Base-by-base conservation (phyloP, 2,113 vertebrate species). In the Spermophilus dauricus region DNA sequence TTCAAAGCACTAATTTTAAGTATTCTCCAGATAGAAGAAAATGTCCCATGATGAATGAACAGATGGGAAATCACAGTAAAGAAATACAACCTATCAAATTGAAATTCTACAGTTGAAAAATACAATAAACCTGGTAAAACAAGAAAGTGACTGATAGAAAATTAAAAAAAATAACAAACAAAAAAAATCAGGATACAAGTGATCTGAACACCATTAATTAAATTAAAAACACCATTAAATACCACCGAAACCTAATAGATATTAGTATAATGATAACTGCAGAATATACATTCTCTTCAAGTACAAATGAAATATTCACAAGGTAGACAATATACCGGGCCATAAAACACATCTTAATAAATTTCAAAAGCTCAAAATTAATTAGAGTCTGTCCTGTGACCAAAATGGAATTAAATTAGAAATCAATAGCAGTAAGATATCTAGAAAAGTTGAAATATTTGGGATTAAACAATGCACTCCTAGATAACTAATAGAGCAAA, bases 101-200 rank as follows among this genome's bases (percentile, higher is more conserved):
- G 75, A 77, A 92, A 97, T 84, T 84, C 63, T 83, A 72, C 51
- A 94, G 8, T 75, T 75, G 69, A 84, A 94, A 91, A 91, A 88
- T 69, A 90, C 14, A 86, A 56, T 56, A 73, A 63, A 78, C 45
- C 65, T 91, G 65, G 39, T 76, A 45, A 94, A 75, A 91, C 42
- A 73, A 83, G 94, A 89, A 89, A 78, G 26, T 48, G 75, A 94
- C 12, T 65, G 58, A 84, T 13, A 94, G n/a, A 84, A 89, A 82
- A 85, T 51, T 48, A 70, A 5, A 34, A 69, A 69, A 67, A 70
- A 69, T 34, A 83, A 26, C 4, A 51, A 87, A 72, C 6, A 48
- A 70, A 73, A 58, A 26, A 81, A 48, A 39, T 37, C 39, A 83
- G 20, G 30, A 42, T 39, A 56, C 1, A 53, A n/a, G 34, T 20